A percentile compares a stretch with the other conserved stretches of the same genome.
phyloP scores from a whole-genome alignment of 2,797 vertebrate genomes.

The Brachymystax lenok region DNA sequence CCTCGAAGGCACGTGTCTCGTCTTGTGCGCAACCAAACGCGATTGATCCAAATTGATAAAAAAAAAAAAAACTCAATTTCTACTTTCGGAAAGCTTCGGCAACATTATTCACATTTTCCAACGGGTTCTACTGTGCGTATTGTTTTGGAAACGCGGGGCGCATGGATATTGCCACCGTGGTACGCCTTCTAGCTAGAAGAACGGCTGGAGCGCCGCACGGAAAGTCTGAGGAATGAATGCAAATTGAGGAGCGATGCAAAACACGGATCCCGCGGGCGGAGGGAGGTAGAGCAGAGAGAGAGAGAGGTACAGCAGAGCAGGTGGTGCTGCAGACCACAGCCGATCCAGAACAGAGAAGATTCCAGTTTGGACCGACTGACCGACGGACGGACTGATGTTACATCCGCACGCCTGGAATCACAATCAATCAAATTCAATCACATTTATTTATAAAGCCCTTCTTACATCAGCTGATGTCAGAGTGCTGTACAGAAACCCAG shows the following conservation, averaged over 20 bases:
- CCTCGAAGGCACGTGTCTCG: constrained; percentile 71
- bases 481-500: too few species aligned
- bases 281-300: constrained; percentile 38
- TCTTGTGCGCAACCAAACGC: constrained; percentile 50
- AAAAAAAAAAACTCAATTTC: constrained; percentile 61
- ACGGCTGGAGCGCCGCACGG: constrained; percentile 66
- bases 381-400: constrained; percentile 28
- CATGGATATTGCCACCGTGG: constrained; percentile 43
- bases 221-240: constrained; percentile 76
- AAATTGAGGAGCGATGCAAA: constrained; percentile 79
- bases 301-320: constrained; percentile 33
- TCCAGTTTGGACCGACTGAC: constrained; percentile 30
- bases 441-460: too few species aligned
- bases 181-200: constrained; percentile 58
- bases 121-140: constrained; percentile 38
- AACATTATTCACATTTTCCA: constrained; percentile 62
- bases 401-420: constrained; percentile 32
- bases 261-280: constrained; percentile 66
- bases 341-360: constrained; percentile 19
- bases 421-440: neutral
- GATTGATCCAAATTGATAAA: constrained; percentile 37
- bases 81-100: constrained; percentile 53
- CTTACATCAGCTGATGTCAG: too few species aligned
- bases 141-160: constrained; percentile 59
- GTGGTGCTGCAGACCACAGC: constrained; percentile 57